Evolutionary conservation across 2,888 invertebrate genomes (phyloP).

Genomic region (Horisme vitalbata): DNA sequence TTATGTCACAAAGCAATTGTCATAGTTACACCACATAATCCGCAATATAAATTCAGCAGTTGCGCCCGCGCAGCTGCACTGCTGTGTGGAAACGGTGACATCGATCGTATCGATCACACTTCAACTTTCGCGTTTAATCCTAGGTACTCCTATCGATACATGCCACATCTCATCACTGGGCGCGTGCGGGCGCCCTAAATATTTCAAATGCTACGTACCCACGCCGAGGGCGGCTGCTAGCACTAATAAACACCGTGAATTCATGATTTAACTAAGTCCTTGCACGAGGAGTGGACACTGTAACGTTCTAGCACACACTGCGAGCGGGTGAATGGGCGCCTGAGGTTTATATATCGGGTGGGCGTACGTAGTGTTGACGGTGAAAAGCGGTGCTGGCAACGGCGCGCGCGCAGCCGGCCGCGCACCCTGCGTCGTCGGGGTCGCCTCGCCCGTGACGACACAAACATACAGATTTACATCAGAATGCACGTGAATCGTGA

Average conservation of each 20-base stretch:
- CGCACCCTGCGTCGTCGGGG: constrained; percentile 27
- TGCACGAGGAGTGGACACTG: constrained; percentile 76
- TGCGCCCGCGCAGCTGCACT: constrained; percentile 48
- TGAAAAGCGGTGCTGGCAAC: constrained; percentile 68
- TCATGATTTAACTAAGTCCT: constrained; percentile 79
- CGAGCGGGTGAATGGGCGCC: constrained; percentile 81
- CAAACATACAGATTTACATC: constrained; percentile 27
- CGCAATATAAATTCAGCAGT: constrained; percentile 58
- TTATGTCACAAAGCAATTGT: constrained; percentile 31
- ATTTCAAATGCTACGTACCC: constrained; percentile 84
- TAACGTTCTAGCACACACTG: constrained; percentile 81
- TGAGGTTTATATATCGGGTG: constrained; percentile 79
- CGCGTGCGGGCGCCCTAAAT: constrained; percentile 66
- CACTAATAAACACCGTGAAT: constrained; percentile 82
- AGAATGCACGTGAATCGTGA: not conserved
- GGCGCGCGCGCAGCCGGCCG: constrained; percentile 46
- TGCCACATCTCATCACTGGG: constrained; percentile 45
- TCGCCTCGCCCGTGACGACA: constrained; percentile 31
- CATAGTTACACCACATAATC: constrained; percentile 51
- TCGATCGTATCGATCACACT: constrained; percentile 52
- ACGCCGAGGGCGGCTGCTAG: constrained; percentile 86
- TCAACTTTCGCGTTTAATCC: constrained; percentile 51
- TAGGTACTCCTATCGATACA: constrained; percentile 45
- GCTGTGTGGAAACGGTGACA: constrained; percentile 48
- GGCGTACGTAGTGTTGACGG: constrained; percentile 63